Conservation (phyloP, 2,797 vertebrate species). For the Zonotrichia albicollis region DNA sequence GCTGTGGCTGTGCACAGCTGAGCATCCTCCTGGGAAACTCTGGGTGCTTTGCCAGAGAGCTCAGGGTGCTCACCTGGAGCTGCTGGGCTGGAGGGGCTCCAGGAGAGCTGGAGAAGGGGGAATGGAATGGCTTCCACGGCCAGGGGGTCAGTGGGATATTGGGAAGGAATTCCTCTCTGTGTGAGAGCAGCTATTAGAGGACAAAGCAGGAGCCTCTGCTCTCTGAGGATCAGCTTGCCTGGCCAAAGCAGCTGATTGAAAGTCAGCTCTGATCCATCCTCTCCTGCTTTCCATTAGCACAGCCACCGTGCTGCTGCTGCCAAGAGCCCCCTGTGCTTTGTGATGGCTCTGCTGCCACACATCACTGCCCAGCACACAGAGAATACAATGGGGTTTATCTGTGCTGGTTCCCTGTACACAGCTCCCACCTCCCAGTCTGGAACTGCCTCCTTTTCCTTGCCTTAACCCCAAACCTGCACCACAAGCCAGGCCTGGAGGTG, state of each 20-base stretch:
- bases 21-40: neutral
- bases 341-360: neutral
- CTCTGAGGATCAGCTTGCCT: neutral
- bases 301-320: neutral
- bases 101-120: neutral
- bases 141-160: accelerated
- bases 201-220: neutral
- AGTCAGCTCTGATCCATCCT: neutral
- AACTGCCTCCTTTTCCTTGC: accelerated
- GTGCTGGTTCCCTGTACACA: neutral
- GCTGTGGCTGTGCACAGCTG: neutral
- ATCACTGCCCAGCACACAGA: neutral
- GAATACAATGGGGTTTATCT: too few relatives aligned
- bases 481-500: accelerated
- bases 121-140: neutral
- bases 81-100: neutral
- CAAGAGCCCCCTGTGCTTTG: neutral
- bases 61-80: neutral
- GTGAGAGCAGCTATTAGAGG: neutral
- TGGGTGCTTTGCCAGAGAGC: accelerated
- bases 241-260: neutral
- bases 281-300: neutral
- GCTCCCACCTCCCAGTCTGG: neutral
- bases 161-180: accelerated
- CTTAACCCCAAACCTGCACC: neutral